Conservation (phyloP, 2,113 vertebrate species). For the Haemorhous mexicanus region DNA sequence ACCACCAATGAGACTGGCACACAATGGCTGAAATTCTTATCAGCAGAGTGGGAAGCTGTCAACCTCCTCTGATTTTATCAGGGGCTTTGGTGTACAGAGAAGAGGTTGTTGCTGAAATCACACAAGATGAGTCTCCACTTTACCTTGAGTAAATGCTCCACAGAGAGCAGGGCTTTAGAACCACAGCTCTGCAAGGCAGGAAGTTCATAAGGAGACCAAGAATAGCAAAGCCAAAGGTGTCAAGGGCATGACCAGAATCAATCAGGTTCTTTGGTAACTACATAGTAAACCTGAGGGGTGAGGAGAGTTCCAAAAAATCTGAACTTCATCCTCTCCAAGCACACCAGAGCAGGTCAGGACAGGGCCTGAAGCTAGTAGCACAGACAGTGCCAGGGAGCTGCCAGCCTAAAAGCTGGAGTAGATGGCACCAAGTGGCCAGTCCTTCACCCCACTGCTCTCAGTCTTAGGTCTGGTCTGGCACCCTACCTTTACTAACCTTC, state of each 20-base stretch:
- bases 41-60: not conserved
- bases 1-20: not conserved
- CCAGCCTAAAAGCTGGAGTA: not conserved
- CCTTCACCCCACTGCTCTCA: not conserved
- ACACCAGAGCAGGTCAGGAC: not conserved
- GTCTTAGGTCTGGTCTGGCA: not conserved
- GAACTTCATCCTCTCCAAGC: not conserved
- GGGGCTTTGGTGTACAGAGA: not conserved
- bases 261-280: not conserved
- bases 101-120: not conserved
- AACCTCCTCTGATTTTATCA: not conserved
- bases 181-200: not conserved
- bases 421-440: not conserved
- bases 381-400: not conserved
- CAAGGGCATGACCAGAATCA: not conserved
- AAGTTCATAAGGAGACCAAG: not conserved
- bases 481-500: not conserved
- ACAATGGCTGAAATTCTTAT: not conserved
- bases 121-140: not conserved
- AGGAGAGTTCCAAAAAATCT: not conserved
- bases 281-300: not conserved
- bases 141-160: not conserved
- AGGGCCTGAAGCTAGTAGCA: not conserved
- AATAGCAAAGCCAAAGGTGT: not conserved
- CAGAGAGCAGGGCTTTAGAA: not conserved